phyloP scores from a whole-genome alignment of 2,113 vertebrate genomes.

The Phylloscopus trochilus region DNA sequence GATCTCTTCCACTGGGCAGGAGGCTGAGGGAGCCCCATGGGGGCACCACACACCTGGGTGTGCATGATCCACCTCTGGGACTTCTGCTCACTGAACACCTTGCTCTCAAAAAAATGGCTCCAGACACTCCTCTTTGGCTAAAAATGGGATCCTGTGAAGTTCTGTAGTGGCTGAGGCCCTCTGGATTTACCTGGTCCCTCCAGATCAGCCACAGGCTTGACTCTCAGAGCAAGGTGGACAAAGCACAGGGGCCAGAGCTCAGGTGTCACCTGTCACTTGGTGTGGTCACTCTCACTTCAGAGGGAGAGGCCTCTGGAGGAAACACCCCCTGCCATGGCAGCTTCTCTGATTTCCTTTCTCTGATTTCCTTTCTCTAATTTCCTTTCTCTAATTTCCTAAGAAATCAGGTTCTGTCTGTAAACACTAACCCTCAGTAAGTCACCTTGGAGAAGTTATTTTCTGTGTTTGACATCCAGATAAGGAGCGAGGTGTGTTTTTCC shows the following conservation, averaged over 20 bases:
- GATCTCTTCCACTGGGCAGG: neutral
- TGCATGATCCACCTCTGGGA: neutral
- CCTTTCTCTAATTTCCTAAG: neutral
- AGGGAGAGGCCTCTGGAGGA: neutral
- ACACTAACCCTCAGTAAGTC: neutral
- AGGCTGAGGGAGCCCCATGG: neutral
- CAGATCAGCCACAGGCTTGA: accelerated
- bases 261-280: neutral
- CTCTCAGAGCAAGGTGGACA: accelerated
- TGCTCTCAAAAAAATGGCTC: neutral
- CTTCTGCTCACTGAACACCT: neutral
- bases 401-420: neutral
- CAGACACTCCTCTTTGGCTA: neutral
- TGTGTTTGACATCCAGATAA: neutral
- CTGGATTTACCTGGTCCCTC: neutral
- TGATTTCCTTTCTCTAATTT: neutral
- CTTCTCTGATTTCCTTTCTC: neutral
- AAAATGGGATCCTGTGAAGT: neutral
- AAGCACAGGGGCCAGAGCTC: neutral
- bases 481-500: neutral
- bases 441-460: neutral
- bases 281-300: neutral
- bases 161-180: neutral
- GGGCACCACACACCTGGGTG: neutral
- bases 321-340: neutral